phyloP scores from a whole-genome alignment of 2,113 vertebrate species.

The Ctenomys sociabilis region DNA sequence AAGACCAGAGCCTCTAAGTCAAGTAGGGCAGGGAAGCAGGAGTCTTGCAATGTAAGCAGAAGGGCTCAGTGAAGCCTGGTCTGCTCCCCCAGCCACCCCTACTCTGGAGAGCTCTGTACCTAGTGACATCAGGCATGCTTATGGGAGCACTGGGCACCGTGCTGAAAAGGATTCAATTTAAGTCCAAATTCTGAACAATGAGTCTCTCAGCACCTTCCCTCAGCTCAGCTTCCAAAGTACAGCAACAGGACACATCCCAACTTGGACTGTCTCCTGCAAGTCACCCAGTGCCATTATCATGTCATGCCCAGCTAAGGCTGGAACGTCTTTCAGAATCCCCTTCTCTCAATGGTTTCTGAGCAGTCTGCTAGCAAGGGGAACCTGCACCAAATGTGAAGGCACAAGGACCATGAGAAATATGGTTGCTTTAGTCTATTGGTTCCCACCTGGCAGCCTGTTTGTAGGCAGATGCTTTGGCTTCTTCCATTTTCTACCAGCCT shows the following conservation, averaged over 20 bases:
- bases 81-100: background rate
- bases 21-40: background rate
- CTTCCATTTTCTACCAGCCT: background rate
- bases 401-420: fast-evolving
- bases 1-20: background rate
- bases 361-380: background rate
- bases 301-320: background rate
- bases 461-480: background rate
- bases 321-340: background rate
- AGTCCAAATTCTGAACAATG: background rate
- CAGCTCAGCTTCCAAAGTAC: background rate
- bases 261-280: background rate
- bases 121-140: background rate
- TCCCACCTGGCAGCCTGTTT: background rate
- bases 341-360: background rate
- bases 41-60: background rate
- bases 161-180: background rate
- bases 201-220: background rate
- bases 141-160: background rate
- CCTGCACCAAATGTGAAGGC: fast-evolving
- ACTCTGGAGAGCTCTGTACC: background rate
- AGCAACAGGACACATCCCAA: background rate
- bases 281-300: background rate
- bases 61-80: background rate
- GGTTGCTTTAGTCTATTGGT: background rate